A percentile compares a stretch with the other conserved stretches of the same genome.
Evolutionary conservation across 2,113 vertebrate species (phyloP).

Genomic region (Patagioenas fasciata): DNA sequence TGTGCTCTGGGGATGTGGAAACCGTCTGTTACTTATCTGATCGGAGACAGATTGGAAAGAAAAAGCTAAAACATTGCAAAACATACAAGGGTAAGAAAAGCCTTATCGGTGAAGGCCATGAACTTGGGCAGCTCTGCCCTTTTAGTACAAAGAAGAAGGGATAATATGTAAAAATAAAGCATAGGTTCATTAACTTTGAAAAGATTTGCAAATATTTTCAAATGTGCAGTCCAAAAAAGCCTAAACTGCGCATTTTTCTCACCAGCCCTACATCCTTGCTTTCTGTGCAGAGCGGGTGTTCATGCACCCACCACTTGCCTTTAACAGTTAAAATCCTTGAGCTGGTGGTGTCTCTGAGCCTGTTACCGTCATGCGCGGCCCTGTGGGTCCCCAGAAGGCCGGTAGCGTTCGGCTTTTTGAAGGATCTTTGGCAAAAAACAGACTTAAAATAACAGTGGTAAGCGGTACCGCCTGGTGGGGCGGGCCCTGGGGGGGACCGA

Average conservation of each 20-base stretch:
- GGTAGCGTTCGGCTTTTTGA: not conserved
- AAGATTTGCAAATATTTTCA: not conserved
- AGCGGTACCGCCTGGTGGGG: rapidly evolving
- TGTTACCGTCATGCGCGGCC: rapidly evolving
- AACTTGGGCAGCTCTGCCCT: not conserved
- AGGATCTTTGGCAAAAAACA: not conserved
- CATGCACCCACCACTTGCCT: too few species aligned
- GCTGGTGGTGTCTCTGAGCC: not conserved
- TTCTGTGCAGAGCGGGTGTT: not conserved
- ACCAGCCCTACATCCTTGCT: too few species aligned
- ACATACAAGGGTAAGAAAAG: not conserved
- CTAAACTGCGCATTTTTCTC: not conserved
- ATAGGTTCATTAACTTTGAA: not conserved
- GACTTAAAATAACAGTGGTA: not conserved
- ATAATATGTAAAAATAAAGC: not conserved
- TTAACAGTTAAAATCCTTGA: too few species aligned
- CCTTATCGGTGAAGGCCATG: not conserved
- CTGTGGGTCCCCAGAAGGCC: not conserved
- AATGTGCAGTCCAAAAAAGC: not conserved
- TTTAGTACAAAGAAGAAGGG: not conserved
- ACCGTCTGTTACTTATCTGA: not conserved
- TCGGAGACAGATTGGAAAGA: not conserved
- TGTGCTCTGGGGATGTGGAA: not conserved
- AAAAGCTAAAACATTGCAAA: not conserved
- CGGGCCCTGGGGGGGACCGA: rapidly evolving